Base-by-base conservation (phyloP, 2,113 vertebrate species). In the Grantiella picta region DNA sequence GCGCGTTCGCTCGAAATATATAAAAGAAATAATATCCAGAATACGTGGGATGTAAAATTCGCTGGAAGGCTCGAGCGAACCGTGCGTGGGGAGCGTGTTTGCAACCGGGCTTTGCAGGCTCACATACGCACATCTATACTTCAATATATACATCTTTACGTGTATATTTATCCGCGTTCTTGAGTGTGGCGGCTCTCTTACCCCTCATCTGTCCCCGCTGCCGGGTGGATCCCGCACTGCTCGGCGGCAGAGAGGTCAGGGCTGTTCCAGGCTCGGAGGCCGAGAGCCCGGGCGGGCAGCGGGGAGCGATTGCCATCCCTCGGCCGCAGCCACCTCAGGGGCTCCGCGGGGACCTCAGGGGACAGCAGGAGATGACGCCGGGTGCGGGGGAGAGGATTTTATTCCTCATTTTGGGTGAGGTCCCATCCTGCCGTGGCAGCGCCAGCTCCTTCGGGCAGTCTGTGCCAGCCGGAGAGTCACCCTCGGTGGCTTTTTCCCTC, bases 61-160 rank as follows among this genome's bases (percentile, higher is more conserved):
- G 7, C 21, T 25, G 1, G 3, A 42, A n/a, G 9, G 0, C 40
- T 52, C 1, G 64, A 42, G 71, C 9, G 3, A 23, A 5, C 1
- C 11, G 9, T 3, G 7, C 4, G 82, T 2, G 25, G 18, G 8
- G 20, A 38, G 8, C 8, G 76, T 4, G 33, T 44, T n/a, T 53
- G 86, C 38, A 28, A 15, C 6, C 15, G 4, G 22, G 17, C 60
- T 11, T 61, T 50, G 45, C 86, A 3, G 56, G 0, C 65, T 16
- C 44, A 0, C 1, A 0, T 0, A 1, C 0, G 20, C 44, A 25
- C 59, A 22, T 6, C n/a, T 29, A 5, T 3, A 8, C 5, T 5
- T 1, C 10, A 42, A 44, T 28, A 33, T 2, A 1, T 3, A 6
- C 2, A 6, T 3, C 9, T 59, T 42, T 20, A 3, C 0, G 10